Evolutionary conservation across 2,797 vertebrate genomes (phyloP).

Genomic region (Anniella stebbinsi): DNA sequence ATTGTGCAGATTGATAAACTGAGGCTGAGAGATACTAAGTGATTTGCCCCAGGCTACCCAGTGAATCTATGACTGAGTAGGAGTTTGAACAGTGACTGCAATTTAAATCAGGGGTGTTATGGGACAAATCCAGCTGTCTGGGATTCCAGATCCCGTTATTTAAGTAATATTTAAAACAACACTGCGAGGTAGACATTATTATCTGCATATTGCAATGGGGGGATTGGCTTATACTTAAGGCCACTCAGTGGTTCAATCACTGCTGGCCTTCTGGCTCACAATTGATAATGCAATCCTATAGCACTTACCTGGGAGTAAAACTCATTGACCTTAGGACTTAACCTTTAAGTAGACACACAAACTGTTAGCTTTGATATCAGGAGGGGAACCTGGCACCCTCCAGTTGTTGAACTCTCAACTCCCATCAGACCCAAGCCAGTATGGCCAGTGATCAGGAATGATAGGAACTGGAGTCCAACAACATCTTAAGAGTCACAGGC

Average conservation of each 20-base stretch:
- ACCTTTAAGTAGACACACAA: neutral
- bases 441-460: neutral
- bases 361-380: neutral
- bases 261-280: neutral
- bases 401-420: neutral
- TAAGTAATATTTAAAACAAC: neutral
- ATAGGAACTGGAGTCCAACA: neutral
- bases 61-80: neutral
- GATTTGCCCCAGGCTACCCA: neutral
- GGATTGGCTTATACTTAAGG: neutral
- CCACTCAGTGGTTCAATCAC: neutral
- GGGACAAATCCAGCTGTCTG: too few relatives aligned
- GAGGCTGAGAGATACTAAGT: neutral
- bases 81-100: neutral
- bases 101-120: neutral
- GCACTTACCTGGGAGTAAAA: neutral
- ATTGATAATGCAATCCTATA: neutral
- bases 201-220: neutral
- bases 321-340: neutral
- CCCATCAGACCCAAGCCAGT: neutral
- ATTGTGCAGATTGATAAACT: neutral
- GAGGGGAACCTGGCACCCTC: neutral
- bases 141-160: neutral
- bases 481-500: too few relatives aligned
- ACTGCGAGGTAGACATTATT: neutral